Evolutionary conservation across 2,113 vertebrate species (phyloP).

Genomic region (Numenius arquata): DNA sequence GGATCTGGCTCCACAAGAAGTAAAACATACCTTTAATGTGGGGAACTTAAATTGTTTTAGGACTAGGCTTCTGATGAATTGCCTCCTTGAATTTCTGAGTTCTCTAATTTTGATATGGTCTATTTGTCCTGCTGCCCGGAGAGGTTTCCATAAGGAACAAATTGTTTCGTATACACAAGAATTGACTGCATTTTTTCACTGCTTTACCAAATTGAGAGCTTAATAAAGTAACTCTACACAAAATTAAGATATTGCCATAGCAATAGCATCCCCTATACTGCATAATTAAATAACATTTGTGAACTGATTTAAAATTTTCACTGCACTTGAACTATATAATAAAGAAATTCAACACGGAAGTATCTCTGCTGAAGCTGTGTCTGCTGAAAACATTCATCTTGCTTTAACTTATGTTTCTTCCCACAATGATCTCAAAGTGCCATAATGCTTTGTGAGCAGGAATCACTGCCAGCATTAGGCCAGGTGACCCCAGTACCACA

Average conservation of each 20-base stretch:
- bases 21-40: neutral
- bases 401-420: constrained; percentile 37
- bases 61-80: neutral
- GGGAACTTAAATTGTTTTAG: neutral
- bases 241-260: neutral
- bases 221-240: neutral
- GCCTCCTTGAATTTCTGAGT: neutral
- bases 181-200: neutral
- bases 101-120: neutral
- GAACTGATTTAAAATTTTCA: neutral
- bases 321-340: neutral
- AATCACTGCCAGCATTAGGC: constrained; percentile 77
- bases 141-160: neutral
- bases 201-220: neutral
- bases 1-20: neutral
- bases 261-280: neutral
- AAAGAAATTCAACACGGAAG: neutral
- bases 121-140: neutral
- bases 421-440: constrained; percentile 80
- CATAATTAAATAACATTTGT: neutral
- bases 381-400: neutral
- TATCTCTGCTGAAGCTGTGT: neutral
- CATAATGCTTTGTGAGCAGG: constrained; percentile 83
- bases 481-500: constrained; percentile 82
- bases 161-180: neutral